Evolutionary conservation across 2,888 invertebrate species (phyloP), one percentile per base, ranked within the genome.

Genomic region (Lycia hirtaria): DNA sequence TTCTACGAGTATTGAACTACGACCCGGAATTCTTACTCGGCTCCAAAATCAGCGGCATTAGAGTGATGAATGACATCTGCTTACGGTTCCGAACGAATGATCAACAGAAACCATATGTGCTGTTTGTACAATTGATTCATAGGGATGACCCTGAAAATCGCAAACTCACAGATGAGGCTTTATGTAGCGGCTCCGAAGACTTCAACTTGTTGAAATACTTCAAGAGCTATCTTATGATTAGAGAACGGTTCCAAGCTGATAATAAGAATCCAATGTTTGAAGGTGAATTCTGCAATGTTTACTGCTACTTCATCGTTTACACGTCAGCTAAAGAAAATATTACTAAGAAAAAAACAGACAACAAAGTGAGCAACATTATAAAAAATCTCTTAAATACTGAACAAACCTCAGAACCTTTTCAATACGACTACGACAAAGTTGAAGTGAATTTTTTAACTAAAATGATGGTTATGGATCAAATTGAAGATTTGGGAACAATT

Each of bases 21-120:
- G 47, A 59, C 3, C 60, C 67, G 7, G 12, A 22, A 7, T 76
- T 66, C 62, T 60, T 66, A 43, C 65, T 78, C 28, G 78, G 72
- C n/a, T 69, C 77, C 7, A 78, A 78, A 41, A 71, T 78, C 24
- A 67, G 60, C 32, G 69, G 69, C 4, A 73, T 78, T 24, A 77
- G 77, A 3, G 74, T 70, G 12, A 65, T 78, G 10, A 77, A 77
- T 52, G 78, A 78, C 24, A 58, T 78, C 7, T 76, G 78, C 41
- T 67, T 77, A 17, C 67, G 75, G 58, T 78, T 65, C 38, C 49
- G 67, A 57, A 47, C 69, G 19, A 63, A 53, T 35, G 40, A 44
- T 32, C 35, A 57, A 22, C 17, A 53, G n/a, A 65, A 65, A 49
- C 56, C 71, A 3, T 59, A 71, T 9, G 49, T 72, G 14, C 57